Conservation (phyloP, 2,113 vertebrate species). For the Chionomys nivalis region DNA sequence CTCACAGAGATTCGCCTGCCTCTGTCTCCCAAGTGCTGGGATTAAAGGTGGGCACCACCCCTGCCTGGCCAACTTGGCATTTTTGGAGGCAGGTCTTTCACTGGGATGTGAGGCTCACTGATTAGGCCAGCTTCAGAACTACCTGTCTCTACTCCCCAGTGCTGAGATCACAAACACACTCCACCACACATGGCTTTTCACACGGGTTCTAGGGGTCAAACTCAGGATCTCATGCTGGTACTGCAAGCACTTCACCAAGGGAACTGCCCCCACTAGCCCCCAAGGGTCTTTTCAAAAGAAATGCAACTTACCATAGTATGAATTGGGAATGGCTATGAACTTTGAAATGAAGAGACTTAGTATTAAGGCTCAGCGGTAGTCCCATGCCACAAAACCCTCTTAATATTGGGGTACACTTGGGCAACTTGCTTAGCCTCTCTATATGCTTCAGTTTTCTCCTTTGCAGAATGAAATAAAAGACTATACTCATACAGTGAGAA, state of each 20-base stretch:
- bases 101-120: not conserved
- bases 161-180: no score
- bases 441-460: not conserved
- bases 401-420: no score
- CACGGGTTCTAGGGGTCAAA: not conserved
- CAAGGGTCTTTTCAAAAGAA: not conserved
- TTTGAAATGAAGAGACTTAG: not conserved
- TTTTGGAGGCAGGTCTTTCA: not conserved
- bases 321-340: not conserved
- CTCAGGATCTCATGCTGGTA: not conserved
- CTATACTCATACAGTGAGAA: not conserved
- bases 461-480: not conserved
- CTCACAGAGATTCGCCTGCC: no score
- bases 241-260: no score
- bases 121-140: not conserved
- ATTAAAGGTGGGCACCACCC: no score
- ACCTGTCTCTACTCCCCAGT: not conserved
- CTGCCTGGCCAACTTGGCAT: not conserved
- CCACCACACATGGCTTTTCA: not conserved
- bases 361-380: not conserved
- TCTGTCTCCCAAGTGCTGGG: no score
- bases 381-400: no score
- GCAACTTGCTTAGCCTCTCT: not conserved
- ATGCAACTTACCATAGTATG: not conserved
- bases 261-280: not conserved